Evolutionary conservation across 2,888 invertebrate genomes (phyloP).

Genomic region (Oscheius sp.): DNA sequence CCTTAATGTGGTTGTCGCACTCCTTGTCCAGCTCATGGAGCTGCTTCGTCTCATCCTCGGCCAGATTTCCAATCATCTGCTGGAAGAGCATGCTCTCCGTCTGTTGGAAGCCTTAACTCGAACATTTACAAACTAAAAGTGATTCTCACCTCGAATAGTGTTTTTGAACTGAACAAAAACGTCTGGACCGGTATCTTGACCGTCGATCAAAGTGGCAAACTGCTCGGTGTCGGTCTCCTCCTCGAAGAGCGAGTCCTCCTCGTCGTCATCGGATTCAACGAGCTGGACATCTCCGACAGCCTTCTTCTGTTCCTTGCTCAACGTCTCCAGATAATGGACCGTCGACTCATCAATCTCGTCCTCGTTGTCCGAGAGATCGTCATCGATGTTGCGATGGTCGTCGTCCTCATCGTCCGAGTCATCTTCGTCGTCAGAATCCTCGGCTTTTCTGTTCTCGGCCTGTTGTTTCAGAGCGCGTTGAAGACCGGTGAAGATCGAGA

Average conservation of each 20-base stretch:
- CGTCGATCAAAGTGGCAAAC: conserved; percentile 32
- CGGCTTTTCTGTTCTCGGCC: conserved; percentile 36
- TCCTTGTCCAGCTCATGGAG: conserved; percentile 34
- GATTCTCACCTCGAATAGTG: conserved; percentile 21
- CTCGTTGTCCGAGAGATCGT: conserved; percentile 40
- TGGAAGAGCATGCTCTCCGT: conserved; percentile 30
- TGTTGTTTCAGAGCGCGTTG: conserved; percentile 35
- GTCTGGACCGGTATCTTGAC: conserved; percentile 28
- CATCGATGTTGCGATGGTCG: conserved; percentile 40
- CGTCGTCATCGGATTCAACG: conserved; percentile 21
- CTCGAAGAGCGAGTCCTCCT: conserved; percentile 26
- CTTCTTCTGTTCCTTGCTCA: conserved; percentile 35
- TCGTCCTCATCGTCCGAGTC: conserved; percentile 36
- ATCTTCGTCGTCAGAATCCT: conserved; percentile 36
- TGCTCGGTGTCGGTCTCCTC: conserved; percentile 40
- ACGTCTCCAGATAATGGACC: conserved; percentile 29
- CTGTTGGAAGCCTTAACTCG: conserved; percentile 25
- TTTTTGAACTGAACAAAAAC: conserved; percentile 40
- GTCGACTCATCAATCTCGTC: conserved; percentile 38
- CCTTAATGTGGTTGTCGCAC: conserved; percentile 34
- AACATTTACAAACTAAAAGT: not conserved
- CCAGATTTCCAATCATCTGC: conserved; percentile 36
- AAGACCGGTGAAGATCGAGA: conserved; percentile 29
- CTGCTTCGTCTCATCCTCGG: conserved; percentile 25
- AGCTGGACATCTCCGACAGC: conserved; percentile 10